Base-by-base conservation (phyloP, 2,113 vertebrate genomes). In the Mirza zaza region DNA sequence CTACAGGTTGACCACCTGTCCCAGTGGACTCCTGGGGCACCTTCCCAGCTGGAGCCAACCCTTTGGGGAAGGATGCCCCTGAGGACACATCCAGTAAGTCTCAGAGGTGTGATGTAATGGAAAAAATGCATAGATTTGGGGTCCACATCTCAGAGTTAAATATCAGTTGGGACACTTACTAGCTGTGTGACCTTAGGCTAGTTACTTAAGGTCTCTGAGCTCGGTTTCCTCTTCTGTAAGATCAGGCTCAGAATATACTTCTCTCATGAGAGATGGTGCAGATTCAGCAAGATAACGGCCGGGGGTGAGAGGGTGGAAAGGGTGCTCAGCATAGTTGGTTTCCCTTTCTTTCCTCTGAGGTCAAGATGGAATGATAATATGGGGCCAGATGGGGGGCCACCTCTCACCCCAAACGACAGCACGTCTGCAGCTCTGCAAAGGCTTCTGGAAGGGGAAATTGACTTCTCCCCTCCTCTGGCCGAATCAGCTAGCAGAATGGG, bases 291-390 rank as follows among this genome's bases (percentile, higher is more conserved):
- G 97, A 97, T 97, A 97, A 96, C 5, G 0, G 45, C 67, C 65
- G 2, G 48, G 55, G 84, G 75, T 79, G 80, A 32, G 25, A 45
- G 65, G 77, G 57, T 25, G 45, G 50, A n/a, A 83, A 50, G 32
- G 68, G 12, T 55, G 25, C 80, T 96, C 73, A 57, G 13, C 52
- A 23, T 29, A 3, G 48, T 23, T 68, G 87, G 57, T 91, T 91
- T 91, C 70, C 89, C 96, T 97, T 95, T 85, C 85, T 95, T 88
- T 96, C 76, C 85, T 95, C 75, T 94, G 97, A 96, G 85, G 91
- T 95, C 36, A 85, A 97, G 97, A 96, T 95, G 36, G 77, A 91
- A 48, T 61, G 96, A 96, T 96, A 97, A 97, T 21, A 10, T 39
- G 70, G 48, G 73, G 32, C 36, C 57, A 3, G 65, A 36, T 45